phyloP scores from a whole-genome alignment of 2,113 vertebrate species.

The Baryphthengus martii region DNA sequence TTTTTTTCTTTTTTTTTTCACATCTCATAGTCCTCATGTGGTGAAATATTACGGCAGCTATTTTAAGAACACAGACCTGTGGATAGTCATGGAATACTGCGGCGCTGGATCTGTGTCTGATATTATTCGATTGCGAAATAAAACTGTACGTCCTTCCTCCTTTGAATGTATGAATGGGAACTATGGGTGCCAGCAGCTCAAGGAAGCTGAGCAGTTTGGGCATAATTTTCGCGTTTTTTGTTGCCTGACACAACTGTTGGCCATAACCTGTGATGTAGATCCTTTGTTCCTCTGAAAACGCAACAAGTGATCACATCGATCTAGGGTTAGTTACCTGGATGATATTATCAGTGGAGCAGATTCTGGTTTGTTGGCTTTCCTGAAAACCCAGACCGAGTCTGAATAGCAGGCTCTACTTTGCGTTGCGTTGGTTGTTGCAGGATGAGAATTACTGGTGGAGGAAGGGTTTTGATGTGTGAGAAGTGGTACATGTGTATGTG shows the following conservation, averaged over 20 bases:
- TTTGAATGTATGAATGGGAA: not conserved
- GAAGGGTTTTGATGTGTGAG: not conserved
- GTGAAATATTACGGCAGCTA: conserved; percentile 96
- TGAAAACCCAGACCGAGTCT: not conserved
- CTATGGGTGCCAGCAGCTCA: not conserved
- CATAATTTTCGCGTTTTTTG: not conserved
- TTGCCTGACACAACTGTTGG: not conserved
- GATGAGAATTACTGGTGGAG: not conserved
- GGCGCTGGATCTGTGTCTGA: conserved; percentile 92
- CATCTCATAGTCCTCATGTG: conserved; percentile 80
- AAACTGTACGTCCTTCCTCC: conserved; percentile 80
- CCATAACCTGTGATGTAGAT: not conserved
- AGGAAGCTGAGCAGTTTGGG: not conserved
- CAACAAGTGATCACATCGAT: not conserved
- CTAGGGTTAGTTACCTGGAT: not conserved
- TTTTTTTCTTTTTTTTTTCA: not conserved
- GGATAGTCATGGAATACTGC: conserved; percentile 98
- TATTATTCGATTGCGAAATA: conserved; percentile 92
- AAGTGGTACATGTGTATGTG: accelerated
- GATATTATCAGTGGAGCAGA: not conserved
- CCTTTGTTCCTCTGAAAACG: not conserved
- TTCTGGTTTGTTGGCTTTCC: not conserved
- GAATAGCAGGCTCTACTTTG: not conserved
- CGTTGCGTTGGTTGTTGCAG: not conserved
- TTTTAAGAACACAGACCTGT: conserved; percentile 95